These are phyloP conservation scores for Aspidoscelis tigris DNA, from an alignment of 2,113 vertebrate genomes.

Conservation along the genomic window DNA sequence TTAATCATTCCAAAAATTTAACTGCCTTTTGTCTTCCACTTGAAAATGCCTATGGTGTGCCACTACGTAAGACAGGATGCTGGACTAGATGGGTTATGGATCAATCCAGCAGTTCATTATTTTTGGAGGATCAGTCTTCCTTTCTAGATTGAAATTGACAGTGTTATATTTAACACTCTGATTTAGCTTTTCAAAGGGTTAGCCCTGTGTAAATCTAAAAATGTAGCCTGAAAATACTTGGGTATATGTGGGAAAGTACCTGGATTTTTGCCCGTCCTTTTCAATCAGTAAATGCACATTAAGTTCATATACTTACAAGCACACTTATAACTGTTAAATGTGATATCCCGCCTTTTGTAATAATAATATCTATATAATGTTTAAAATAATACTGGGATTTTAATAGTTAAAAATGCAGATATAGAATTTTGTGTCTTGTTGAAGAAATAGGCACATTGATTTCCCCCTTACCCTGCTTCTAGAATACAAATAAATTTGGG, in stretches of 20 bases:
- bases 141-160: too few species aligned
- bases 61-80: too few species aligned
- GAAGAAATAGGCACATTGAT: neutral
- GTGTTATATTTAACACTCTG: neutral
- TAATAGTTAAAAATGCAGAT: constrained; percentile 19
- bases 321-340: neutral
- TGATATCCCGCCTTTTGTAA: neutral
- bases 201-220: neutral
- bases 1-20: neutral
- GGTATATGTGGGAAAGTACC: too few species aligned
- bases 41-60: too few species aligned
- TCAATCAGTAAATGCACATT: neutral
- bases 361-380: neutral
- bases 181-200: neutral
- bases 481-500: constrained; percentile 50
- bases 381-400: neutral
- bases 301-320: neutral
- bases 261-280: neutral
- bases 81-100: too few species aligned
- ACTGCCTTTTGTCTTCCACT: too few species aligned
- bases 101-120: neutral
- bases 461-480: constrained; percentile 21
- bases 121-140: neutral
- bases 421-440: constrained; percentile 15
- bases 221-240: neutral